Evolutionary conservation across 2,888 invertebrate genomes (phyloP), one percentile per base, ranked within the genome.

Genomic region (Caenorhabditis sp.): DNA sequence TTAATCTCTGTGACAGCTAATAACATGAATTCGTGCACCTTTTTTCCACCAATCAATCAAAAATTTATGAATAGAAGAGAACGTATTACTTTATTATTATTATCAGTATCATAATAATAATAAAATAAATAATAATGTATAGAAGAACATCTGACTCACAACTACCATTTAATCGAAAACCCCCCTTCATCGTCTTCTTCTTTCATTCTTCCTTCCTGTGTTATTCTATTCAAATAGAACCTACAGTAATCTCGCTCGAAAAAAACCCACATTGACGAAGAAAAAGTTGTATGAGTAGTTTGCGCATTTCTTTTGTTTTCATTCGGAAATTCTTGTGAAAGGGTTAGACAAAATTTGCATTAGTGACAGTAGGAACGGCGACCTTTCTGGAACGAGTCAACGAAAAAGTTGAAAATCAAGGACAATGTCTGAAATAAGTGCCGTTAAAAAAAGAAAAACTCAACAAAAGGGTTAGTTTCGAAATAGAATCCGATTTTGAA

Each of bases 261-360:
- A 31, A 31, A 31, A n/a, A n/a, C n/a, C n/a, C n/a, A 31, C 31
- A 31, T 31, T 43, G 12, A 3, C 14, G 43, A 43, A 43, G 43
- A 43, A 43, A 43, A 43, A 14, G 17, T 43, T 43, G 43, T 17
- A 43, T 43, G 43, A 43, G 14, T 43, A 10, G 43, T 43, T 43
- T 43, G 43, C 43, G 43, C 43, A 43, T 43, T 43, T 43, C 43
- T 43, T 43, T 43, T 43, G 43, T 43, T 43, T 43, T 43, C 43
- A 17, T 43, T 17, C 43, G 43, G 17, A 17, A 43, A 17, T 43
- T 43, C 17, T 43, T 43, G 43, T 43, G 43, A 43, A 43, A 43
- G 43, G 43, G 43, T 43, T 5, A 17, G n/a, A n/a, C n/a, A 31
- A 31, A 43, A 43, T 10, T 43, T 43, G 43, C 43, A 43, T 43